A percentile compares a stretch with the other conserved stretches of the same genome.
These are phyloP conservation scores for Ahaetulla prasina DNA, from an alignment of 2,113 vertebrate species.

Conservation along the genomic window DNA sequence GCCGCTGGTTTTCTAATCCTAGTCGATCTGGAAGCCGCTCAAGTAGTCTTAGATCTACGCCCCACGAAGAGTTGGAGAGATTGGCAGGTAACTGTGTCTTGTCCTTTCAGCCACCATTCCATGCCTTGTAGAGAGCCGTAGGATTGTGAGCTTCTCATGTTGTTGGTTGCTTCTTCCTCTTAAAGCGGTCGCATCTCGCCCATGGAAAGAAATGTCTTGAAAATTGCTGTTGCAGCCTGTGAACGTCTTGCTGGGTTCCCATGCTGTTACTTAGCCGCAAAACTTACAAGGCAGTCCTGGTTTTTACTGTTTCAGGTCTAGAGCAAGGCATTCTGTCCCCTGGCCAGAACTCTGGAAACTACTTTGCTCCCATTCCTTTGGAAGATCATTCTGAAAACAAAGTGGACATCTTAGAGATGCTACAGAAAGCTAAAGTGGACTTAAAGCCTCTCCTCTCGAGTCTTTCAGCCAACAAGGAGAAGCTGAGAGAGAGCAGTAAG, in stretches of 20 bases:
- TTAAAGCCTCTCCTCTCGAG: constrained; percentile 95
- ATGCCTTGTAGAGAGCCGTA: constrained; percentile 4
- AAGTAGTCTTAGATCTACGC: constrained; percentile 93
- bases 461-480: constrained; percentile 93
- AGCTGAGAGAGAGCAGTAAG: constrained; percentile 94
- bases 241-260: constrained; percentile 26
- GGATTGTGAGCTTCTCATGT: constrained; percentile 8
- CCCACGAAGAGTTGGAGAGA: constrained; percentile 93
- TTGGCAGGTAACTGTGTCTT: constrained; percentile 81
- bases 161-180: not conserved
- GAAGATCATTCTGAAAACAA: constrained; percentile 89
- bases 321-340: constrained; percentile 83
- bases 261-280: constrained; percentile 45
- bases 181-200: not conserved
- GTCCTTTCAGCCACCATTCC: not conserved
- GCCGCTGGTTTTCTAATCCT: constrained; percentile 91
- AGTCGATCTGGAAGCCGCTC: constrained; percentile 91
- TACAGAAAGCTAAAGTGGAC: constrained; percentile 97
- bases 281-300: constrained; percentile 63
- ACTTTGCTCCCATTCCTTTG: constrained; percentile 92
- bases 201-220: constrained; percentile 23
- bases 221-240: not conserved
- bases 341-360: constrained; percentile 82
- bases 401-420: constrained; percentile 95
- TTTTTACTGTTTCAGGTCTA: constrained; percentile 75